Percentiles rank a stretch among this genome's conserved stretches.
phyloP scores from a whole-genome alignment of 1,140 invertebrate genomes.

The Drosophila yakuba region DNA sequence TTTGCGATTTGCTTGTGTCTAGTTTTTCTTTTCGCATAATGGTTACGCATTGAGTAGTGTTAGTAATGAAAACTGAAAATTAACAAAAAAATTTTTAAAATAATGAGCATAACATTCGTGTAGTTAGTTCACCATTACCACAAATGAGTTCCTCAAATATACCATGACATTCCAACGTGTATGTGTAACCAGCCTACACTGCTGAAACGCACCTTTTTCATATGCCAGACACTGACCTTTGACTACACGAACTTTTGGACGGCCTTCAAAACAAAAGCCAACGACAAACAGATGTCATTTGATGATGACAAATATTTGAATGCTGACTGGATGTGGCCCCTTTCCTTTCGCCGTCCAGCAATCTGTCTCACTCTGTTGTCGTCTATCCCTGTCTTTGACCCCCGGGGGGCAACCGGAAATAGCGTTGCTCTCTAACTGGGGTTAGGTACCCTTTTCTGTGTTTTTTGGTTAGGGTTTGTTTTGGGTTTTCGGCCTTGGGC shows the following conservation, averaged over 20 bases:
- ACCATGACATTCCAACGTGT: no score
- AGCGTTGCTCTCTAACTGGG: constrained; percentile 62
- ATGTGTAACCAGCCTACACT: not conserved
- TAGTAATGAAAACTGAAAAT: no score
- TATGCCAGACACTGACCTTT: constrained; percentile 42
- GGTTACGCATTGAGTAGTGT: no score
- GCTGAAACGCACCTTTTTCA: constrained; percentile 15
- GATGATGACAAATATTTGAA: constrained; percentile 71
- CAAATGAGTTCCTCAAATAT: not conserved
- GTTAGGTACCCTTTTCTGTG: constrained; percentile 61
- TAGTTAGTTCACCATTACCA: not conserved
- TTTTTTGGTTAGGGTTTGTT: constrained; percentile 9
- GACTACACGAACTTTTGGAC: constrained; percentile 44
- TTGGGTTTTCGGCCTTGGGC: constrained; percentile 36
- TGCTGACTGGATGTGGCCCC: constrained; percentile 34
- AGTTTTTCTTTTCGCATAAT: no score
- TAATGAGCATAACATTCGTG: not conserved
- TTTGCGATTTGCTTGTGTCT: no score
- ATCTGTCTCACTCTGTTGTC: constrained; percentile 33
- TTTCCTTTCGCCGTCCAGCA: constrained; percentile 24
- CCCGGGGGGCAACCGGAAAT: constrained; percentile 60
- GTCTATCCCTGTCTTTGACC: constrained; percentile 3
- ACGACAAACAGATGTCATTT: constrained; percentile 60
- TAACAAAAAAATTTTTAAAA: not conserved
- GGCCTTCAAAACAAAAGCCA: constrained; percentile 53